Base-by-base conservation (phyloP, 2,797 vertebrate species). In the Hippopotamyrus pictus region DNA sequence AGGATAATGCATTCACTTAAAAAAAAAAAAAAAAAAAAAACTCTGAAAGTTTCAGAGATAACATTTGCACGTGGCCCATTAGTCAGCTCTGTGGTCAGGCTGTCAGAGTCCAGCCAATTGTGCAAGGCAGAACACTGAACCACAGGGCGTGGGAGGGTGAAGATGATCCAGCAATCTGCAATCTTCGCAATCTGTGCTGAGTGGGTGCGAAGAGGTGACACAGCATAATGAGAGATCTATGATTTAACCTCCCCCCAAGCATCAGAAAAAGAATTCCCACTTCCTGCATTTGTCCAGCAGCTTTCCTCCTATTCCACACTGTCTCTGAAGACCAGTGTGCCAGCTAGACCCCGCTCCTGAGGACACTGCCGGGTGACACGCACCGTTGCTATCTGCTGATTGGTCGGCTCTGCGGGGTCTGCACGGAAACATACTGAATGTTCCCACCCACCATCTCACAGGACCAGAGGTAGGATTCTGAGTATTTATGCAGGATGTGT, bases 201-300 rank as follows among this genome's bases (percentile, higher is more conserved):
- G 83, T 85, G 46, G 46, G 83, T 25, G 83, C 44, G 25, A 53
- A 7, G 83, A 85, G 22, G 83, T 14, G 46, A n/a, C 76, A 11
- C 41, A 11, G 19, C 22, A 53, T 85, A 85, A 53, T 51, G 50
- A 53, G 44, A 88, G 86, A 88, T 37, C 83, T 22, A 51, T 0
- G 4, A 88, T 89, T 53, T 86, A 76, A 25, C 86, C 76, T 91
- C 73, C 84, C 59, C 51, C 9, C 19, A 48, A 41, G 5, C 89
- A 79, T 79, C 7, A 12, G 17, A 79, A 44, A 46, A 79, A n/a
- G 17, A 41, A n/a, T 82, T 8, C 5, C 85, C 19, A 50, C 86
- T 87, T 88, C 84, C 85, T n/a, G 12, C 48, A 1, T 33, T 62
- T 50, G 14, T 22, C 29, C 50, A 5, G 41, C 44, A 11, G 17